Evolutionary conservation across 2,888 invertebrate genomes (phyloP), one percentile per base, ranked within the genome.

Genomic region (Nephrocerus scutellatus): DNA sequence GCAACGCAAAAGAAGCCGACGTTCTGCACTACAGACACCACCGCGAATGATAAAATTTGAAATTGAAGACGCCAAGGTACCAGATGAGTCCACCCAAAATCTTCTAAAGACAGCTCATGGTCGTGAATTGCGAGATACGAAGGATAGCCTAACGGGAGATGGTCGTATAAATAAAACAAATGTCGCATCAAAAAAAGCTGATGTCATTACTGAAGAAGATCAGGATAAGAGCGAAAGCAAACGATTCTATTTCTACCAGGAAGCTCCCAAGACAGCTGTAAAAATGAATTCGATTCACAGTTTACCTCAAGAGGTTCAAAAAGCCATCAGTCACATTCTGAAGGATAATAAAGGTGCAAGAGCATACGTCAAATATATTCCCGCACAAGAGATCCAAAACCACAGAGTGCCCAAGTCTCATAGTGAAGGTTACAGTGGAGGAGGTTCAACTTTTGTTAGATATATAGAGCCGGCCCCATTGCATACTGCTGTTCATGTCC

Each of bases 41-140:
- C 51, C 54, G 3, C 50, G 61, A 19, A 48, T 62, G 39, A 50
- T 68, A 8, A 61, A 61, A 43, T 68, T 68, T 36, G 65, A 68
- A 41, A n/a, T 67, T 18, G 41, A 56, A 1, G 68, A 68, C 47
- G 68, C 64, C 9, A 66, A 61, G 41, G 48, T 52, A 9, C 54
- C 60, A 0, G 48, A 54, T 30, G 43, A 39, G 6, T 36, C 40
- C 2, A 41, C 50, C 6, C 53, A 44, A 41, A 30, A 41, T 5
- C 42, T 60, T 26, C 45, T 55, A 5, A 23, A 39, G 5, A 20
- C 28, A 15, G 10, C 25, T 13, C 33, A 12, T 13, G 25, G 10
- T 21, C 10, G 8, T 13, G 29, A 47, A 22, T 21, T 16, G 2
- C 40, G 50, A 21, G 41, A 45, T 19, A 31, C 33, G 12, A 47